A percentile compares a stretch with the other conserved stretches of the same genome.
Conservation (phyloP, 2,888 invertebrate species). For the Pecten maximus region DNA sequence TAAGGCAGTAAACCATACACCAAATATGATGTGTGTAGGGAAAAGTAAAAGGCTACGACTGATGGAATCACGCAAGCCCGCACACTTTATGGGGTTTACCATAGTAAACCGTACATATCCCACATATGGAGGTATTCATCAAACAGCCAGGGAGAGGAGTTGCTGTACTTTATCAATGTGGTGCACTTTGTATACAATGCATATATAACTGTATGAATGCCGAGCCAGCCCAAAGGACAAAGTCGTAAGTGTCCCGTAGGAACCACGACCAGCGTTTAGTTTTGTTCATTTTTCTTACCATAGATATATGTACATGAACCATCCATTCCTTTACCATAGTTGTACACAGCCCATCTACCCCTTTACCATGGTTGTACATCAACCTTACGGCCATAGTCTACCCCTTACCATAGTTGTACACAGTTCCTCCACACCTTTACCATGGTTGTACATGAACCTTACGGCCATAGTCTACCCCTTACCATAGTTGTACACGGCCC, state of each 20-base stretch:
- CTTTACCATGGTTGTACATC: too few relatives aligned
- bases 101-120: not conserved
- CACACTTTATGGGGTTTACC: not conserved
- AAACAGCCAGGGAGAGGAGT: not conserved
- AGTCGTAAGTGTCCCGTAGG: not conserved
- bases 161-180: not conserved
- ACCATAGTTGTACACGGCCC: not conserved
- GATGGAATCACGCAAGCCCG: slow-evolving; percentile 26
- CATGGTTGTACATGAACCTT: too few relatives aligned
- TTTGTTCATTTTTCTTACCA: too few relatives aligned
- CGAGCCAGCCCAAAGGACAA: not conserved
- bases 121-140: slow-evolving; percentile 13
- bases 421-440: too few relatives aligned
- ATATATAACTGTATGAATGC: not conserved
- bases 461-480: too few relatives aligned
- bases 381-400: too few relatives aligned
- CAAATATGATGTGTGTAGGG: not conserved
- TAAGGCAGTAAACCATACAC: not conserved
- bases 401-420: too few relatives aligned
- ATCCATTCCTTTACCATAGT: too few relatives aligned
- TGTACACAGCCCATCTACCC: too few relatives aligned
- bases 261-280: not conserved
- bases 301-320: too few relatives aligned
- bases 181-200: not conserved
- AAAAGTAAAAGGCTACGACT: not conserved